These are phyloP conservation scores for Anomalospiza imberbis DNA, from an alignment of 2,797 vertebrate species.

Conservation along the genomic window DNA sequence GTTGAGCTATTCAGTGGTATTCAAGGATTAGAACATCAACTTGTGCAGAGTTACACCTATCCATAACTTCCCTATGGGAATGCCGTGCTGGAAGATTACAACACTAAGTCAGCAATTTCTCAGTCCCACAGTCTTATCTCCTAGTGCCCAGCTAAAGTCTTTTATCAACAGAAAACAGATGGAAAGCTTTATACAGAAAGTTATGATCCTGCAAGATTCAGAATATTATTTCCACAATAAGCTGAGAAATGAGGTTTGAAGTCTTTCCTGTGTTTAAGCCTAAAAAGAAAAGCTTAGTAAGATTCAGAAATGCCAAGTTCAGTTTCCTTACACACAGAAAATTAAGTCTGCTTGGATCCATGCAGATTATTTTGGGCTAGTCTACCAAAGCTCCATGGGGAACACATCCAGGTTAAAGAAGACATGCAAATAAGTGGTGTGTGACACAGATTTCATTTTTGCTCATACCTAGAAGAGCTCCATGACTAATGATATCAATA, in stretches of 20 bases:
- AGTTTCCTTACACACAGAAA: not conserved
- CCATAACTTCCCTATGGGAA: conserved; percentile 17
- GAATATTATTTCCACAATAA: conserved; percentile 21
- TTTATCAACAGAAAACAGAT: conserved; percentile 53
- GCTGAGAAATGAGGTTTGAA: conserved; percentile 33
- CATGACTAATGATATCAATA: not conserved
- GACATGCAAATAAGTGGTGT: not conserved
- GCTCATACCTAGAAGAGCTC: not conserved
- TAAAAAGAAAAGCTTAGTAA: conserved; percentile 20
- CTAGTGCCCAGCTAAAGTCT: conserved; percentile 34
- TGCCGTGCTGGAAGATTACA: not conserved
- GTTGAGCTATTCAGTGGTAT: not conserved
- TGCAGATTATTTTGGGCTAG: not conserved
- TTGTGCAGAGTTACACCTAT: conserved; percentile 12
- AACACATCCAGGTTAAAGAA: not conserved
- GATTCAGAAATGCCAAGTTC: not conserved
- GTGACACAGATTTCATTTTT: not conserved
- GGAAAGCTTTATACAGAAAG: conserved; percentile 27
- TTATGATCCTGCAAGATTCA: conserved; percentile 46
- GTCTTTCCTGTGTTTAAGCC: conserved; percentile 24
- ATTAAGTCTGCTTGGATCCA: not conserved
- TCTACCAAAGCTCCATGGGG: not conserved
- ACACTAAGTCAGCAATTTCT: conserved; percentile 33
- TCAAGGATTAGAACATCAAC: conserved; percentile 1
- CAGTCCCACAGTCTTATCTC: not conserved